phyloP scores from a whole-genome alignment of 1,140 invertebrate genomes.

The Chrysomallon squamiferum region DNA sequence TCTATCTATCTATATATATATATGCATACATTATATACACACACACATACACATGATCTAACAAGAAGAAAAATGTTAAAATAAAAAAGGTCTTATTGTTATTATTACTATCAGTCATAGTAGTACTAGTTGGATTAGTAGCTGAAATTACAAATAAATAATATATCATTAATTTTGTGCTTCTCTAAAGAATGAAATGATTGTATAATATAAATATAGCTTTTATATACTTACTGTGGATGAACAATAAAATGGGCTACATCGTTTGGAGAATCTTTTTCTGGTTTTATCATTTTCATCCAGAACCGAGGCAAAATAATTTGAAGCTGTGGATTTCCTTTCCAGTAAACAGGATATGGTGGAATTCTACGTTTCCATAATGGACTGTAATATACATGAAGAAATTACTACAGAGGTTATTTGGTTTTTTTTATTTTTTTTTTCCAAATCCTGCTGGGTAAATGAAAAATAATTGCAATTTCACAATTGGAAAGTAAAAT shows the following conservation, averaged over 20 bases:
- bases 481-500: too few relatives aligned
- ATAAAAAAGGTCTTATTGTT: too few relatives aligned
- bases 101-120: too few relatives aligned
- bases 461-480: constrained; percentile 12
- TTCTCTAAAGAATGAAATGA: too few relatives aligned
- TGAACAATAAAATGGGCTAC: constrained; percentile 84
- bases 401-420: background rate
- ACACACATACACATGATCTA: too few relatives aligned
- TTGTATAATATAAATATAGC: too few relatives aligned
- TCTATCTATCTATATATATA: too few relatives aligned
- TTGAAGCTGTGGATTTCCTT: constrained; percentile 86
- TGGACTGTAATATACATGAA: constrained; percentile 35
- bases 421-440: constrained; percentile 3
- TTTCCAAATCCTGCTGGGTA: background rate
- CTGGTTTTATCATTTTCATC: constrained; percentile 84
- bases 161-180: too few relatives aligned
- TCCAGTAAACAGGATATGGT: constrained; percentile 84
- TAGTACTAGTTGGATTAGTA: too few relatives aligned
- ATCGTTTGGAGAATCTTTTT: constrained; percentile 72
- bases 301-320: constrained; percentile 93
- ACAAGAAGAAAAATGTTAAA: too few relatives aligned
- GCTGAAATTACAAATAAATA: too few relatives aligned
- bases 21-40: too few relatives aligned
- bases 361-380: constrained; percentile 49
- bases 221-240: constrained; percentile 67